phyloP scores from a whole-genome alignment of 2,113 vertebrate species.

The Maccullochella peelii region DNA sequence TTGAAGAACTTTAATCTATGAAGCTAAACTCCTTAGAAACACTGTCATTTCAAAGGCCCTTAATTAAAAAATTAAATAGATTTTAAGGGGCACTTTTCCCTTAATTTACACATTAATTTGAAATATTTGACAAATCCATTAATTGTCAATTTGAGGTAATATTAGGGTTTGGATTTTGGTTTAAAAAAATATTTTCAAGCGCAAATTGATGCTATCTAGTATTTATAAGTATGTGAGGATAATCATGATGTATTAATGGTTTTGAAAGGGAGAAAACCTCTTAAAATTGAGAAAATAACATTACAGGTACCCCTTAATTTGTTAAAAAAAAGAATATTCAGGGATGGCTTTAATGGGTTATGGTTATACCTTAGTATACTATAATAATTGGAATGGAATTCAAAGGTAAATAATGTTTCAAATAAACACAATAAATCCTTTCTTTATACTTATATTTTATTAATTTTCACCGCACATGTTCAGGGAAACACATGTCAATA shows the following conservation, averaged over 20 bases:
- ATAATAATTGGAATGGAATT: not conserved
- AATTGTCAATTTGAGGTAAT: not conserved
- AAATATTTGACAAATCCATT: not conserved
- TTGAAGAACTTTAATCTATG: not conserved
- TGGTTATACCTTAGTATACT: not conserved
- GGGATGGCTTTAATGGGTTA: not conserved
- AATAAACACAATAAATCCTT: constrained; percentile 42
- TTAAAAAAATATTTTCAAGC: not conserved
- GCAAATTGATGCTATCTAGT: no score
- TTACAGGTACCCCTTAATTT: not conserved
- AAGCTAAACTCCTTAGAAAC: not conserved
- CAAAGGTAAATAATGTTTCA: not conserved
- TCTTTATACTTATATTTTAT: constrained; percentile 79
- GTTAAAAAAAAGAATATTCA: no score
- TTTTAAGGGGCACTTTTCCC: not conserved
- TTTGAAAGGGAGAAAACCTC: not conserved
- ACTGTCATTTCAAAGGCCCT: not conserved
- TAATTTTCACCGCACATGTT: constrained; percentile 81
- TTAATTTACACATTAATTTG: not conserved
- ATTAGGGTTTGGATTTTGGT: not conserved
- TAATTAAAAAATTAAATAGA: not conserved
- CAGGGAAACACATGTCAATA: constrained; percentile 79
- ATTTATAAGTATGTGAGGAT: no score
- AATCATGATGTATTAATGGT: not conserved
- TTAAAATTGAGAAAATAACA: not conserved